Evolutionary conservation across 2,113 vertebrate genomes (phyloP).

Genomic region (Siniperca knerii): DNA sequence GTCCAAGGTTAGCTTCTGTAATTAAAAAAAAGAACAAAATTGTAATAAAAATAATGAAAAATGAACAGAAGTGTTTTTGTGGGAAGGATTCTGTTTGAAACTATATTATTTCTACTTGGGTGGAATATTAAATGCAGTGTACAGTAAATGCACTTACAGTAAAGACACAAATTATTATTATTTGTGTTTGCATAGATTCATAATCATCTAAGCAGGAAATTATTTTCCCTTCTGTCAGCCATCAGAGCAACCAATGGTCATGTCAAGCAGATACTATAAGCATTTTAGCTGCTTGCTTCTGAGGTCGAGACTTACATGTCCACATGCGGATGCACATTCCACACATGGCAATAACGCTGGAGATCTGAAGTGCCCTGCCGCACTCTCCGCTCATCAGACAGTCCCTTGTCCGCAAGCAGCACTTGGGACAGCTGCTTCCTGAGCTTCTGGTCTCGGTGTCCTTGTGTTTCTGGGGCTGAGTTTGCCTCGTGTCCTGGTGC

Average conservation of each 20-base stretch:
- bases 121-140: background rate
- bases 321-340: constrained; percentile 80
- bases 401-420: constrained; percentile 74
- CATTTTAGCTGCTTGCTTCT: background rate
- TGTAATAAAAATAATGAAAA: background rate
- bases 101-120: background rate
- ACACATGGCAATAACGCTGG: constrained; percentile 75
- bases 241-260: background rate
- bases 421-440: constrained; percentile 66
- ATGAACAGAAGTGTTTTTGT: background rate
- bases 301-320: constrained; percentile 74
- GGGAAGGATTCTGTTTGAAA: background rate
- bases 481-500: constrained; percentile 14
- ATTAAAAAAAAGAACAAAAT: background rate
- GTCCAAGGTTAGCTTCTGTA: constrained; percentile 50
- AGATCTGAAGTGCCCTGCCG: constrained; percentile 80
- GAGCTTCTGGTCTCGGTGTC: background rate
- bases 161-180: too few species aligned
- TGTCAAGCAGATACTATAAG: background rate
- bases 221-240: background rate
- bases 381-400: constrained; percentile 85
- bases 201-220: constrained; percentile 4
- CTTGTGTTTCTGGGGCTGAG: constrained; percentile 46
- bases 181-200: constrained; percentile 1
- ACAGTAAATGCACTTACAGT: too few species aligned